phyloP scores from a whole-genome alignment of 1,140 invertebrate genomes.

The Sminthurides bifidus region DNA sequence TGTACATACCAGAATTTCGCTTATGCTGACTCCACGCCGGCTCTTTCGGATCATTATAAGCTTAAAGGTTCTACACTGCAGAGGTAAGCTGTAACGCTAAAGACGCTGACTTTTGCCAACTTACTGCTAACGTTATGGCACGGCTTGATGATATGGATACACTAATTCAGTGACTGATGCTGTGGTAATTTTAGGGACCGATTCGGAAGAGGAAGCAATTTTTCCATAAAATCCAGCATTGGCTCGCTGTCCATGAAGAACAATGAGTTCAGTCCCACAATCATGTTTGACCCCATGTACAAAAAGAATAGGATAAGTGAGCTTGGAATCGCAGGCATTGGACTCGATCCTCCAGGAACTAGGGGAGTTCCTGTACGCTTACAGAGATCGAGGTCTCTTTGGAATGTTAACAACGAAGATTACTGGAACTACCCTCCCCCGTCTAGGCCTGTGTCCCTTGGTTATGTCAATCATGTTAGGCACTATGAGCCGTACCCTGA shows the following conservation, averaged over 20 bases:
- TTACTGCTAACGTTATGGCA: no score
- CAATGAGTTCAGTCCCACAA: constrained; percentile 22
- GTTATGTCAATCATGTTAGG: constrained; percentile 31
- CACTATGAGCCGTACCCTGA: constrained; percentile 5
- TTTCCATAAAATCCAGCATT: constrained; percentile 9
- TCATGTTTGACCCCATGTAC: constrained; percentile 26
- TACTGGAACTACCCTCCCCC: constrained; percentile 33
- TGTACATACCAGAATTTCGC: constrained; percentile 27
- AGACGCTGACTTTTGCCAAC: no score
- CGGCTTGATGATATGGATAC: no score
- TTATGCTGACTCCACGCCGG: constrained; percentile 17
- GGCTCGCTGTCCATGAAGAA: constrained; percentile 14
- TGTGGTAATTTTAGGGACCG: no score
- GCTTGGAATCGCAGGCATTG: constrained; percentile 28
- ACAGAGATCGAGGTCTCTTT: constrained; percentile 19
- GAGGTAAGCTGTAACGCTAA: no score
- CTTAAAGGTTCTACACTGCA: constrained; percentile 12
- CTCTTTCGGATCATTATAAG: background rate
- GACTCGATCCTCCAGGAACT: constrained; percentile 23
- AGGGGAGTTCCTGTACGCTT: constrained; percentile 5
- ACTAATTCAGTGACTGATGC: no score
- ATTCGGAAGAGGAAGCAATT: constrained; percentile 11
- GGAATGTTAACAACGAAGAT: constrained; percentile 31
- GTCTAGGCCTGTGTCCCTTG: constrained; percentile 32
- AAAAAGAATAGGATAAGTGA: constrained; percentile 26